Base-by-base conservation (phyloP, 2,797 vertebrate species). In the Siniperca scherzeri region DNA sequence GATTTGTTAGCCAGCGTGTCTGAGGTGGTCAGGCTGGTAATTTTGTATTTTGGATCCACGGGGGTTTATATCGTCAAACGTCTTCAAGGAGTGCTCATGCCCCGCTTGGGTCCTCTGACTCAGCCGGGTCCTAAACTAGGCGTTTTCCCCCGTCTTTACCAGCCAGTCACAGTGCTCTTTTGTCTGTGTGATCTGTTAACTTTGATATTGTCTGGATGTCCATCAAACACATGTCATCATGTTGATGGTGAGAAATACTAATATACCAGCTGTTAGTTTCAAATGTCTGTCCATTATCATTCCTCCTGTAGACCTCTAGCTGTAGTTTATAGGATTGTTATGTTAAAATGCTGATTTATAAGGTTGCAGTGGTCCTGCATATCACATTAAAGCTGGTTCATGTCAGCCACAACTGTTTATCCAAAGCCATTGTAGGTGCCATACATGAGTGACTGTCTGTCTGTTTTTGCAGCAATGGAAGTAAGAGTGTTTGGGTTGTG, bases 401-500 rank as follows among this genome's bases (percentile, higher is more conserved):
- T 84, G 89, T 92, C 87, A 88, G 65, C 65, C 74, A 77, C 87
- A 85, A 71, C 61, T 87, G 82, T 87, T 90, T 86, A 87, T 94
- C 73, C 80, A 83, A 82, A 86, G 62, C 71, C 19, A 65, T 80
- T 83, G 80, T 86, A 80, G 52, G 38, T 81, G 78, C 75, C 81
- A 83, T 68, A 78, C 81, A 84, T 70, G 59, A 81, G 61, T 87
- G 77, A 84, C 62, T 72, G 44, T 71, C 44, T 88, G 76, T 87
- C 30, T 30, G 30, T 30, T 88, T 82, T 91, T 85, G 74, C 62
- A 80, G 81, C 75, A 87, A 71, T 85, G 52, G 56, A 64, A 82
- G 83, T 56, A 62, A 78, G 65, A 77, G 57, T 70, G 7, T 38
- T 46, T 76, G 70, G 72, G 56, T 56, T 87, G 78, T 40, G 42